Base-by-base conservation (phyloP, 2,113 vertebrate species). In the Pangasianodon gigas region DNA sequence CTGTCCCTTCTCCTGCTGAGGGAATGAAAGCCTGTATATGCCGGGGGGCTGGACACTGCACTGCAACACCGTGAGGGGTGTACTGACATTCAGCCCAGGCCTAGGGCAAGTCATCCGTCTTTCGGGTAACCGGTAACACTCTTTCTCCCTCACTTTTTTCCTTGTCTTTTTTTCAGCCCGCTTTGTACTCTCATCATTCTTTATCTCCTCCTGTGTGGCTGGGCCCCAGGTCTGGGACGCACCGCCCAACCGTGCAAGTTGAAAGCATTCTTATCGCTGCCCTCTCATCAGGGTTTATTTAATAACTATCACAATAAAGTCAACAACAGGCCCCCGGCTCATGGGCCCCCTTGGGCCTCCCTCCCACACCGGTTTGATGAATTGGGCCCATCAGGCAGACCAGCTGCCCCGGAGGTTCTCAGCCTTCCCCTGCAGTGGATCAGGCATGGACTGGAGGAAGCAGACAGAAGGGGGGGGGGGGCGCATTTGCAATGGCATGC, bases 321-420 rank as follows among this genome's bases (percentile, higher is more conserved):
- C 93, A 93, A 95, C 93, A 94, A 94, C 93, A 91, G 95, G 88
- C 81, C 92, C 89, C 29, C 14, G 41, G 67, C 82, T 29, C 88
- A 83, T 82, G 90, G 90, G 85, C 91, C 92, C 75, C 85, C 44
- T 88, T 71, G 88, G 85, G 81, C 93, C 93, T 92, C 89, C 89
- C 91, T 92, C 69, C 26, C 91, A 90, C 92, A 90, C 90, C 86
- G 91, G 91, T 91, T 92, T 96, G 95, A 95, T 95, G 94, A 96
- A 96, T 91, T 94, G 94, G 92, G 90, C 91, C 95, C 95, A 96
- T 96, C 95, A 94, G 95, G 95, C 95, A 93, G 94, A 94, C 94
- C 96, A 96, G 95, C 95, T 96, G 96, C 95, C 95, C 95, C 93
- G 95, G 95, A 96, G 96, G 95, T 96, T 95, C 94, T 93, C 94